Base-by-base conservation (phyloP, 37 sponge, comb jelly and placozoan genomes). In the Crambe crambe region DNA sequence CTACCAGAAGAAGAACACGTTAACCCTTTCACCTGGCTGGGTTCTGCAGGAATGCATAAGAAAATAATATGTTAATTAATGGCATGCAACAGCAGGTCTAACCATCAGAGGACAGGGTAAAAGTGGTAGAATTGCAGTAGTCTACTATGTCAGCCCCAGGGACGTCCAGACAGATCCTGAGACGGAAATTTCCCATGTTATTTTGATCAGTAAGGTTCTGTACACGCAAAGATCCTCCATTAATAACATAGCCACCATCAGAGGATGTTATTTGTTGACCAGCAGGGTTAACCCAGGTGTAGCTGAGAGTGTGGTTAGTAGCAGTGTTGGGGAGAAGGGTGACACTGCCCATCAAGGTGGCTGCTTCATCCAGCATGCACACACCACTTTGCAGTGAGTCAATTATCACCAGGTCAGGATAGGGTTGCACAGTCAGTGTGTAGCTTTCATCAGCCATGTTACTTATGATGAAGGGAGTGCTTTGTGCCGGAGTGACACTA, bases 301-400 rank as follows among this genome's bases (percentile, higher is more conserved):
- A 65, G 5, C 2, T 32, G 35, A 65, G 66, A 34, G 31, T 30
- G 17, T 60, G 61, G 35, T 65, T 65, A 8, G 3, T 18, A 34
- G 31, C 66, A 34, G 66, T 65, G 66, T 65, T 65, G 3, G 10
- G 31, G 66, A 65, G 66, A 34, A 65, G 66, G 35, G 66, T 30
- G 66, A 65, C 66, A 65, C 31, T 65, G 66, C 66, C 66, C 2
- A 34, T 31, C 66, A 65, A 30, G 10, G 35, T 30, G 31, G 66
- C 10, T 9, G 25, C 34, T 34, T 30, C 66, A 8, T 31, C 32
- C 2, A 18, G 26, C 35, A 8, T 30, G 10, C 66, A 65, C 5
- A 5, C 10, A 20, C 66, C 34, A 30, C 32, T 31, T 3, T 17
- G 25, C 35, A 65, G 1, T 2, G 27, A 30, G 3, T 6, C 3